Base-by-base conservation (phyloP, 1,140 invertebrate genomes). In the Aphidius gifuensis region DNA sequence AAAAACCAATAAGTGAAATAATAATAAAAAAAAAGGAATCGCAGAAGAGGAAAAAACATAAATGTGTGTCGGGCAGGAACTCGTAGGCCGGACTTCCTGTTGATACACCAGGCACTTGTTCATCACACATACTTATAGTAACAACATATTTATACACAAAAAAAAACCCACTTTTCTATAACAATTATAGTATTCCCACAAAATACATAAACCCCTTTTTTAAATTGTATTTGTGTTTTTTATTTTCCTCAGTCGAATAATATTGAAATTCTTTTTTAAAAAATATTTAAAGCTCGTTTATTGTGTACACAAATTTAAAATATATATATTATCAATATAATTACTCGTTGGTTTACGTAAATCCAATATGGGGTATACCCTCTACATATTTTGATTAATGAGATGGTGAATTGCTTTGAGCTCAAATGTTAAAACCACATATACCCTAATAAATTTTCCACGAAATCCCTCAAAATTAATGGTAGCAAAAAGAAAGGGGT, bases 61-160 rank as follows among this genome's bases (percentile, higher is more conserved):
- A 76, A 64, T 54, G 64, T 68, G 61, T 64, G 68, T 66, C 64
- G 60, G 68, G 68, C 79, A 75, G 79, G 79, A 80, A 80, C 79
- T 76, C 73, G 79, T 80, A 78, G 79, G 78, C 76, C 77, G 79
- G 77, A 80, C 78, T 80, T 80, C 79, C 79, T 73, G 72, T 72
- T 77, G 79, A 80, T 80, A 79, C 70, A 75, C 68, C 66, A 67
- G 71, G 72, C 77, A 72, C 66, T 64, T 71, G 65, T 2, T 32
- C 23, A 32, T 32, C 23, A 32, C 23, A 32, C 23, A 32, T 3
- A 32, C 23, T 3, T 32, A 32, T 32, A 32, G 23, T 32, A 32
- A 32, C 4, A 32, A 32, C 23, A 32, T 32, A 16, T 32, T 68
- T 68, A 75, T 77, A 75, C 68, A 68, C 60, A 67, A 65, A 23